phyloP scores from a whole-genome alignment of 1,140 invertebrate species.

The Pseudomyrmex sp. region DNA sequence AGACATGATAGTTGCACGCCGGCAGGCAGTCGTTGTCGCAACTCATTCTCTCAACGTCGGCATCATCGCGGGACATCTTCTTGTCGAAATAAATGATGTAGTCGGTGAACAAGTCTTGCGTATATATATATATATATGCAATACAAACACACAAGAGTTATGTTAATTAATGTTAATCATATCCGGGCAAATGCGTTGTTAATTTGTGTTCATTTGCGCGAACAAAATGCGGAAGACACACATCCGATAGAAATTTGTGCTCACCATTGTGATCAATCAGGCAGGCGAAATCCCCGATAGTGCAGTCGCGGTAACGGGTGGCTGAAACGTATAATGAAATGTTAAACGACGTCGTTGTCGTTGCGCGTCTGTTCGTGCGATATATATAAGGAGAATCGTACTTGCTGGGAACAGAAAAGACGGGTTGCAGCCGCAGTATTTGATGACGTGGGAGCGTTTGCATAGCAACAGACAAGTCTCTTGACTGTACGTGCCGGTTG shows the following conservation, averaged over 20 bases:
- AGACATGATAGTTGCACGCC: constrained; percentile 59
- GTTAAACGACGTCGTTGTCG: neutral
- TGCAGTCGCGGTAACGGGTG: constrained; percentile 41
- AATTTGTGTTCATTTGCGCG: neutral
- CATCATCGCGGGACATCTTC: neutral
- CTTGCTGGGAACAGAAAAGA: constrained; percentile 56
- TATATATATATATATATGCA: no score
- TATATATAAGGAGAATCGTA: constrained; percentile 20
- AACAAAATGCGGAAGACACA: neutral
- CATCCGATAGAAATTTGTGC: neutral
- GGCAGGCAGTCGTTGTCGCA: constrained; percentile 49
- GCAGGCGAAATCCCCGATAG: constrained; percentile 50
- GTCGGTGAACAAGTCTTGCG: constrained; percentile 57
- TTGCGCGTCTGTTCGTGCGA: neutral
- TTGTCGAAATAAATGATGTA: constrained; percentile 32
- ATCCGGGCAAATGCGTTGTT: neutral
- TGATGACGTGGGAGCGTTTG: constrained; percentile 38
- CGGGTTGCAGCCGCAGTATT: constrained; percentile 57
- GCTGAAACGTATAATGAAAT: constrained; percentile 39
- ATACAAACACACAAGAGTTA: constrained; percentile 18
- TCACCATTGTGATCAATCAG: constrained; percentile 53
- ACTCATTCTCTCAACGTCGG: constrained; percentile 36
- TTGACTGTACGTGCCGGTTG: constrained; percentile 37
- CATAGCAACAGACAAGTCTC: constrained; percentile 57
- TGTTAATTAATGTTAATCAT: neutral